These are phyloP conservation scores for Nematopogon swammerdamellus DNA, from an alignment of 2,888 invertebrate genomes.

Conservation along the genomic window DNA sequence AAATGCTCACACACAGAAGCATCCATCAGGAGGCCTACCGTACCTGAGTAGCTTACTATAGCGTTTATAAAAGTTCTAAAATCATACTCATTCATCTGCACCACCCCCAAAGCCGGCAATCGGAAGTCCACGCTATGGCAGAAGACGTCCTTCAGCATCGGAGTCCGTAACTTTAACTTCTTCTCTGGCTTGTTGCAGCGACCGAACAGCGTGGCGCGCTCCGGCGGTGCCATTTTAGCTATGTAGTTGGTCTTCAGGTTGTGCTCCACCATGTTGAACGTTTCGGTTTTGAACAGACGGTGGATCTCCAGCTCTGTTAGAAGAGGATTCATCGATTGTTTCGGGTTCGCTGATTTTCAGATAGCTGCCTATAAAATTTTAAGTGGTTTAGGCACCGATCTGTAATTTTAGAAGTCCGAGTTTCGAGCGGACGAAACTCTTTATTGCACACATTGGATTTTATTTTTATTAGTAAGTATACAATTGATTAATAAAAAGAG, in stretches of 20 bases:
- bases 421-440: too few relatives aligned
- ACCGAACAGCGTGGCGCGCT: conserved; percentile 53
- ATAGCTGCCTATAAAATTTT: too few relatives aligned
- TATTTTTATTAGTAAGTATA: too few relatives aligned
- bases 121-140: conserved; percentile 58
- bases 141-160: conserved; percentile 57
- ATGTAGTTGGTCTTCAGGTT: conserved; percentile 31
- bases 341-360: not conserved
- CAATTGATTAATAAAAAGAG: too few relatives aligned
- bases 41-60: too few relatives aligned
- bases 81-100: conserved; percentile 23
- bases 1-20: too few relatives aligned
- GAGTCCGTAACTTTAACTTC: conserved; percentile 57
- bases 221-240: conserved; percentile 38
- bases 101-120: conserved; percentile 51
- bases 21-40: too few relatives aligned
- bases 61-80: too few relatives aligned
- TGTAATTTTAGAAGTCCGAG: too few relatives aligned
- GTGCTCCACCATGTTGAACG: conserved; percentile 57
- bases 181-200: conserved; percentile 45
- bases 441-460: too few relatives aligned
- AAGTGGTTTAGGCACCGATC: too few relatives aligned
- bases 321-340: conserved; percentile 2
- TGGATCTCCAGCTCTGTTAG: conserved; percentile 58
- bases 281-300: conserved; percentile 57